A percentile compares a stretch with the other conserved stretches of the same genome.
phyloP scores from a whole-genome alignment of 2,888 invertebrate species.

The Euproctis similis region DNA sequence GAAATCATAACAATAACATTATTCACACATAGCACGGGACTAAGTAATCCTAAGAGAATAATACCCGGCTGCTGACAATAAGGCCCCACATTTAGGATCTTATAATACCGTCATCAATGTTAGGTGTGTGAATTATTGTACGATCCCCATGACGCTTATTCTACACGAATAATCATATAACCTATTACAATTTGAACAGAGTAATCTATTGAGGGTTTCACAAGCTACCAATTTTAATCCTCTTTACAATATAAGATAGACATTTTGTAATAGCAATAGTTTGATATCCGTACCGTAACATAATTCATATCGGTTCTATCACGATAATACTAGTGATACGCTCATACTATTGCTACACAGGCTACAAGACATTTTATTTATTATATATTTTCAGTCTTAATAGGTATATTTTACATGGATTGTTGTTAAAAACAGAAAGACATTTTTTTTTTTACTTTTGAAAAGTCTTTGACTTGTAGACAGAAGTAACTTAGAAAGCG shows the following conservation, averaged over 20 bases:
- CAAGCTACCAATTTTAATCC: constrained; percentile 7
- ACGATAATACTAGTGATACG: too few relatives aligned
- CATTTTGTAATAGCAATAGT: constrained; percentile 3
- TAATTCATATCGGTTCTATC: too few relatives aligned
- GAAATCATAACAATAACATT: too few relatives aligned
- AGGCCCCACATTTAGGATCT: neutral
- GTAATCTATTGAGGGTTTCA: constrained; percentile 7
- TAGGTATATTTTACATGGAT: too few relatives aligned
- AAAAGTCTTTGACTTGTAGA: too few relatives aligned
- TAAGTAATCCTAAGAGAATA: neutral
- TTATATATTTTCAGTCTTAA: too few relatives aligned
- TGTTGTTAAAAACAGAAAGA: too few relatives aligned
- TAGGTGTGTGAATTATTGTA: constrained; percentile 2
- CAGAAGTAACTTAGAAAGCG: too few relatives aligned
- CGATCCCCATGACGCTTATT: constrained; percentile 4
- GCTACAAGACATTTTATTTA: too few relatives aligned
- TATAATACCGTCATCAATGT: constrained; percentile 3
- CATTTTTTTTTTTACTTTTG: too few relatives aligned
- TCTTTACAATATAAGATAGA: constrained; percentile 6
- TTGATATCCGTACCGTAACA: constrained; percentile 11
- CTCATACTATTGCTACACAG: too few relatives aligned
- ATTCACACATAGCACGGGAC: constrained; percentile 1
- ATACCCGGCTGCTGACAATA: constrained; percentile 3
- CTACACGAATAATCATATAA: constrained; percentile 6
- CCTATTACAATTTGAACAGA: constrained; percentile 8